phyloP scores from a whole-genome alignment of 2,113 vertebrate species.

The Syngnathus floridae region DNA sequence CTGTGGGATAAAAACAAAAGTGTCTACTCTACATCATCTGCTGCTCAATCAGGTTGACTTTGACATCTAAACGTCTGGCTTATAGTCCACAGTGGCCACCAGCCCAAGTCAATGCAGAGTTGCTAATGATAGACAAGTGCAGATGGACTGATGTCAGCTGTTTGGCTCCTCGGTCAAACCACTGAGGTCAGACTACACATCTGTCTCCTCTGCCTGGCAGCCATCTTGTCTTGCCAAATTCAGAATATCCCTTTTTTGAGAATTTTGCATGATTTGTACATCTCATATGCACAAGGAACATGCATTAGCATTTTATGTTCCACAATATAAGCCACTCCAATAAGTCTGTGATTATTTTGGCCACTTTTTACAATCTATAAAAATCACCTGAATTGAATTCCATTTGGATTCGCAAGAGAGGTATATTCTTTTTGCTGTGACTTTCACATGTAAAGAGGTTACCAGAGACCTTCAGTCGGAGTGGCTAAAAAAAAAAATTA shows the following conservation, averaged over 20 bases:
- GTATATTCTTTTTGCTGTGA: no score
- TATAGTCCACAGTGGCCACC: conserved; percentile 23
- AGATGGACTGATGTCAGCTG: conserved; percentile 53
- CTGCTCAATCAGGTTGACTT: conserved; percentile 55
- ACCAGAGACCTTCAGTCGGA: no score
- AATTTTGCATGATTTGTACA: neutral
- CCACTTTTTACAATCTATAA: no score
- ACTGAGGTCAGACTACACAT: conserved; percentile 40
- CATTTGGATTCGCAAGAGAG: no score
- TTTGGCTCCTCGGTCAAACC: conserved; percentile 38
- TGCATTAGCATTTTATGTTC: neutral
- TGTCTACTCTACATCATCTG: conserved; percentile 47
- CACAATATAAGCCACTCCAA: neutral
- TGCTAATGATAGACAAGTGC: conserved; percentile 50
- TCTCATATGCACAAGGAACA: neutral
- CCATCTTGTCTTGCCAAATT: conserved; percentile 36
- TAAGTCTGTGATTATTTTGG: neutral
- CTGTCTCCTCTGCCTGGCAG: conserved; percentile 44
- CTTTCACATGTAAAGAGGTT: no score
- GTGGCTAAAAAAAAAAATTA: no score
- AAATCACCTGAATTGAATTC: no score
- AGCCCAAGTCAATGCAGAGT: conserved; percentile 34
- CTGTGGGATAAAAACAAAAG: conserved; percentile 8
- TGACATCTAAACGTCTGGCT: conserved; percentile 47
- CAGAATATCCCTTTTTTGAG: conserved; percentile 33